Evolutionary conservation across 2,888 invertebrate genomes (phyloP).

Genomic region (Plusia festucae): DNA sequence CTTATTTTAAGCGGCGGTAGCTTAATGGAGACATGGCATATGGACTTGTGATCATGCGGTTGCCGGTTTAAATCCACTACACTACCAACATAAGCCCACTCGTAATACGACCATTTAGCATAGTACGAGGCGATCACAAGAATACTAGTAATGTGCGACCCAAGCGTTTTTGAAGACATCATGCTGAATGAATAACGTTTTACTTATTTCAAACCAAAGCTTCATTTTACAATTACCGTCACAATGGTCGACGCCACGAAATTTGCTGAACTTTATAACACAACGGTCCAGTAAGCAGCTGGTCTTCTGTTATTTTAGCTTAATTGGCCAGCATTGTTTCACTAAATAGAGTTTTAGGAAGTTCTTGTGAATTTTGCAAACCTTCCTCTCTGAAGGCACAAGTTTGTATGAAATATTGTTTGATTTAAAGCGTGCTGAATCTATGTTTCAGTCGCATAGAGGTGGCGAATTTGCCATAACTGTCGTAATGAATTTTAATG

Average conservation of each 20-base stretch:
- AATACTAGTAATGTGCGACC: no score
- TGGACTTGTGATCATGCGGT: no score
- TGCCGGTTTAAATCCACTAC: no score
- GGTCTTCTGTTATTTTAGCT: constrained; percentile 8
- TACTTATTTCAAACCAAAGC: not conserved
- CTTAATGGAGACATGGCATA: no score
- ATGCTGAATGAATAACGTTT: not conserved
- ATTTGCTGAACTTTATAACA: constrained; percentile 16
- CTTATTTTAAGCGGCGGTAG: no score
- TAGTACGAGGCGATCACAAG: no score
- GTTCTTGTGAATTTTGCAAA: constrained; percentile 18
- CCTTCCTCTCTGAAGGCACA: not conserved
- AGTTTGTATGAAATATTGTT: not conserved
- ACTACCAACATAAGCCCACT: no score
- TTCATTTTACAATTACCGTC: constrained; percentile 12
- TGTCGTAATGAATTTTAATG: not conserved
- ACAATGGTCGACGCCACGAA: constrained; percentile 8
- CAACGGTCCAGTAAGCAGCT: constrained; percentile 12
- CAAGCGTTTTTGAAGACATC: not conserved
- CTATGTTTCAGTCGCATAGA: not conserved
- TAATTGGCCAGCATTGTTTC: constrained; percentile 18
- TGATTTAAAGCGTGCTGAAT: not conserved
- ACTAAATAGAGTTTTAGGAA: constrained; percentile 19
- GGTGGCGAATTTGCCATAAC: not conserved
- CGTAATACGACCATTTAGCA: no score